Base-by-base conservation (phyloP, 2,113 vertebrate species). In the Kryptolebias marmoratus region DNA sequence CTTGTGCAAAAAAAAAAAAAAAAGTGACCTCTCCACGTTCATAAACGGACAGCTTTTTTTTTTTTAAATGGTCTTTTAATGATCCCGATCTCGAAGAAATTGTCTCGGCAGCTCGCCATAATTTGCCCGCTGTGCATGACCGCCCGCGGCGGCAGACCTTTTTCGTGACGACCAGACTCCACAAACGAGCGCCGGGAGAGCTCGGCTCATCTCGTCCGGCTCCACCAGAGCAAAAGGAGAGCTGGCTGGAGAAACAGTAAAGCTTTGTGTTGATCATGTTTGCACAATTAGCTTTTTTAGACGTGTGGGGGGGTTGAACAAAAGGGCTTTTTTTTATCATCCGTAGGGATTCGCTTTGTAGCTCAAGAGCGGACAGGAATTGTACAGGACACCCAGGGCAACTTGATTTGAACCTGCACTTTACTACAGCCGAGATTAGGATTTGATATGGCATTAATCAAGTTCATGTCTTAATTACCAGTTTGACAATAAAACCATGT, bases 351-450 rank as follows among this genome's bases (percentile, higher is more conserved):
- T 95, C 94, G 94, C 93, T 94, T 90, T 93, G 92, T 81, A 87
- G 90, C 84, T 93, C 87, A 90, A 86, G 93, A 94, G 89, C 87
- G 86, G 88, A 94, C 90, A 87, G 90, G 89, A 93, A 91, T 93
- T 90, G 90, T 90, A 90, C 88, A 77, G 94, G 95, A 87, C 85
- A 88, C 83, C 82, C 87, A 94, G 95, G 95, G 95, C 95, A 94
- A 95, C 87, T 93, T 95, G 91, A 93, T 94, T 89, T 93, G 94
- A 95, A 94, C 94, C 94, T 96, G 97, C 97, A 99, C 98, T 98
- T 99, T 98, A 98, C 93, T 94, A 95, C 94, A 92, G 92, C 90
- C 88, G 93, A 91, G 91, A 94, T 93, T 93, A 93, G 94, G 88
- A 94, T 94, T 94, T 96, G 93, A 93, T 94, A 93, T 92, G 93